phyloP scores from a whole-genome alignment of 1,140 invertebrate genomes.

The Pseudomyrmex dendroicus region DNA sequence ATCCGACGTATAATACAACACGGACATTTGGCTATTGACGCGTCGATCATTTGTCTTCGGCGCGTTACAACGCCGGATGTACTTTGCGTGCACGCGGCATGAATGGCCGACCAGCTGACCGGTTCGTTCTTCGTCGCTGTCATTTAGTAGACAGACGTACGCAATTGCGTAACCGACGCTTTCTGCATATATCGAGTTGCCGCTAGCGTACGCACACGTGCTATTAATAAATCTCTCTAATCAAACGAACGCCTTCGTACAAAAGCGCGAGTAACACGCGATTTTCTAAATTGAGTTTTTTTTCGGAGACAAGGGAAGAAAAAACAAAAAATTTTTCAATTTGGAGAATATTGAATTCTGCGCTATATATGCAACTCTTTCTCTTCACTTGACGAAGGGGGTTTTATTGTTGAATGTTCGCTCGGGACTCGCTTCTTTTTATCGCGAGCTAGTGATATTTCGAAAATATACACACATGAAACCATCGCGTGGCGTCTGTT shows the following conservation, averaged over 20 bases:
- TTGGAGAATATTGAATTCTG: background rate
- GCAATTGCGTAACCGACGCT: conserved; percentile 16
- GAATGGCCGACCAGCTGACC: conserved; percentile 50
- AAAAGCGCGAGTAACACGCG: too few species aligned
- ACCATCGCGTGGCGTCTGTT: background rate
- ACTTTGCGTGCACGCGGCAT: conserved; percentile 33
- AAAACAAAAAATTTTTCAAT: background rate
- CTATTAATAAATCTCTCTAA: conserved; percentile 7
- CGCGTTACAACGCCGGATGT: background rate
- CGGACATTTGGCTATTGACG: background rate
- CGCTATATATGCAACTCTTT: background rate
- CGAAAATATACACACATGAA: conserved; percentile 6
- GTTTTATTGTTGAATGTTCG: conserved; percentile 26
- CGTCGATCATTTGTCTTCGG: background rate
- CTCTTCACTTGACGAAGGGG: too few species aligned
- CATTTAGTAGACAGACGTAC: conserved; percentile 2
- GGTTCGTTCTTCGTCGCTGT: conserved; percentile 26
- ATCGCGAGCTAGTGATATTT: background rate
- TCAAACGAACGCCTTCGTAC: too few species aligned
- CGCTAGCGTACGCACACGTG: conserved; percentile 5
- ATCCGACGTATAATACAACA: conserved; percentile 7
- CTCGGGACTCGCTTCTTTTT: conserved; percentile 8
- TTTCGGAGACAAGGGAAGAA: background rate
- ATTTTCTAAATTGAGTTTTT: too few species aligned
- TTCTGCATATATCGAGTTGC: conserved; percentile 14